Base-by-base conservation (phyloP, 2,113 vertebrate genomes). In the Gadus macrocephalus region DNA sequence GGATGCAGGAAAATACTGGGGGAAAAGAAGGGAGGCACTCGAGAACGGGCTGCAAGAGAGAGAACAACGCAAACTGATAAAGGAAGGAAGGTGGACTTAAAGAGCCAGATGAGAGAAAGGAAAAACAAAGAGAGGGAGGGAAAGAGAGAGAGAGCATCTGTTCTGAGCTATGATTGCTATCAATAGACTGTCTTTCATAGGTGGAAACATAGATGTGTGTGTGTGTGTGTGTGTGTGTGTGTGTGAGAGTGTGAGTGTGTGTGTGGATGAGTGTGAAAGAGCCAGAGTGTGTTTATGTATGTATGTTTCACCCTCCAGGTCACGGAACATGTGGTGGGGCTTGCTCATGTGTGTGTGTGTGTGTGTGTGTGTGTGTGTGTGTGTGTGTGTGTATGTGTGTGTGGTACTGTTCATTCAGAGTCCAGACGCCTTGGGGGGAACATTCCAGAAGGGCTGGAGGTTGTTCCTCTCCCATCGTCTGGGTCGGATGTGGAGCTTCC, bases 401-500 rank as follows among this genome's bases (percentile, higher is more conserved):
- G 42, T 49, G 42, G 83, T 82, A 73, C 71, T 49, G 42, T 49
- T 49, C 42, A 49, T 49, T 49, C 42, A 49, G 42, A 14, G 42
- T 86, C 80, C 79, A 81, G 71, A 49, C 6, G 35, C 72, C 76
- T 83, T 83, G 74, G 59, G 14, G 84, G 83, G 85, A 84, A 78
- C 74, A 79, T 77, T 81, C 75, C 78, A 75, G 78, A 77, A 83
- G 83, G 78, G 81, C 84, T 83, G 81, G 86, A 69, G 19, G 28
- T 35, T 76, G 83, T 89, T n/a, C n/a, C 15, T 78, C 85, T 89
- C 55, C n/a, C 15, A 17, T 89, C 88, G 87, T 90, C 68, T 87
- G 88, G 87, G 85, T 81, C 84, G 88, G 87, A 89, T 88, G 76
- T 81, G 62, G 55, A 72, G 78, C 79, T 86, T 88, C 82, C 86